Percentiles rank a stretch among this genome's conserved stretches.
Evolutionary conservation across 1,140 invertebrate genomes (phyloP).

Genomic region (Drosophila willistoni): DNA sequence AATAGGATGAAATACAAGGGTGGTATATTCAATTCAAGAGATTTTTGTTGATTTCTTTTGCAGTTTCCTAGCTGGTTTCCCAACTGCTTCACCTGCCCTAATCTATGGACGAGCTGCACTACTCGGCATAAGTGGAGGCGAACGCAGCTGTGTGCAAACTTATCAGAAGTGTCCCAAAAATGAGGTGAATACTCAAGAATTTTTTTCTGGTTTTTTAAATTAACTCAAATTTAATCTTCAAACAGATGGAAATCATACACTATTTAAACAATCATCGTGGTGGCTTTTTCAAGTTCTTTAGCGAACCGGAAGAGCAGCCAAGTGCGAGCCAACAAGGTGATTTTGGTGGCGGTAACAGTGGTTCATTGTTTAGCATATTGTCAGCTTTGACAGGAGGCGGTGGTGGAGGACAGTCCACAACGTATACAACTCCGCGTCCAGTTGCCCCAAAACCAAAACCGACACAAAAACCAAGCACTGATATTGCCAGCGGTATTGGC

Average conservation of each 20-base stretch:
- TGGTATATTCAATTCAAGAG: background rate
- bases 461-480: slow-evolving; percentile 62
- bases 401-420: slow-evolving; percentile 32
- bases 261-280: slow-evolving; percentile 94
- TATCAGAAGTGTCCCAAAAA: slow-evolving; percentile 90
- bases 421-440: slow-evolving; percentile 45
- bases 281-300: slow-evolving; percentile 92
- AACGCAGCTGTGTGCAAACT: slow-evolving; percentile 86
- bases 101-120: slow-evolving; percentile 89
- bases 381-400: slow-evolving; percentile 73
- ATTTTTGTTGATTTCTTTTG: background rate
- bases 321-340: slow-evolving; percentile 40
- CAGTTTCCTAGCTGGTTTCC: slow-evolving; percentile 80
- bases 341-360: slow-evolving; percentile 24
- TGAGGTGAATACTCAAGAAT: slow-evolving; percentile 57
- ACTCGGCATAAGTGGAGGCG: slow-evolving; percentile 87
- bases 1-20: background rate
- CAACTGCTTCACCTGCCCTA: slow-evolving; percentile 86
- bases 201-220: background rate
- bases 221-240: background rate
- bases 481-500: slow-evolving; percentile 75
- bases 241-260: slow-evolving; percentile 87
- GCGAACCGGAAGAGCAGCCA: slow-evolving; percentile 81
- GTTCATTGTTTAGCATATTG: slow-evolving; percentile 72
- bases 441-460: slow-evolving; percentile 55